Percentiles rank a stretch among this genome's conserved stretches.
These are phyloP conservation scores for Cephalopholis sonnerati DNA, from an alignment of 2,113 vertebrate genomes.

Conservation along the genomic window DNA sequence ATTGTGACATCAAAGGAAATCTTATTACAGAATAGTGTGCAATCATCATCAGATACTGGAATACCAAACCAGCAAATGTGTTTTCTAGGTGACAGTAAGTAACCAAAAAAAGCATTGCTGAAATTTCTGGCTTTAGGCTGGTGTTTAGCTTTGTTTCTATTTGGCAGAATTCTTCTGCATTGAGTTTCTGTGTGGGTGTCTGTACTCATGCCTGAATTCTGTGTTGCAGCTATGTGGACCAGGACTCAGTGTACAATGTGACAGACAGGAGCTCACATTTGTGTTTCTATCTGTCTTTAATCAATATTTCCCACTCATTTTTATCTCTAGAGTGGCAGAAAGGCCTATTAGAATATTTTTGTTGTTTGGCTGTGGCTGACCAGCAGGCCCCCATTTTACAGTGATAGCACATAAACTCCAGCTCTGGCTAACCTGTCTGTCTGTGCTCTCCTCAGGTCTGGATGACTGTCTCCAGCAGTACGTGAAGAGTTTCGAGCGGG, in stretches of 20 bases:
- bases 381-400: background rate
- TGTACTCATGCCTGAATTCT: constrained; percentile 22
- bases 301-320: background rate
- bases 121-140: constrained; percentile 35
- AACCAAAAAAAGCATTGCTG: constrained; percentile 24
- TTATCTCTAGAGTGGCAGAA: background rate
- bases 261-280: background rate
- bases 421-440: constrained; percentile 48
- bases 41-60: constrained; percentile 8
- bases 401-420: constrained; percentile 10
- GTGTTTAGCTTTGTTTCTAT: constrained; percentile 38
- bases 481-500: constrained; percentile 93
- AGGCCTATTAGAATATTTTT: background rate
- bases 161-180: constrained; percentile 3
- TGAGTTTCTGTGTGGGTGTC: constrained; percentile 22
- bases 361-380: background rate
- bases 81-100: constrained; percentile 34
- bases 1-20: background rate
- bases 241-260: background rate
- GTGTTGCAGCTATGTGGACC: constrained; percentile 14
- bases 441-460: constrained; percentile 83
- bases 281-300: background rate
- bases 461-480: constrained; percentile 94
- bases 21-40: background rate
- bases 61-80: constrained; percentile 27